Evolutionary conservation across 2,888 invertebrate genomes (phyloP).

Genomic region (Luffia ferchaultella): DNA sequence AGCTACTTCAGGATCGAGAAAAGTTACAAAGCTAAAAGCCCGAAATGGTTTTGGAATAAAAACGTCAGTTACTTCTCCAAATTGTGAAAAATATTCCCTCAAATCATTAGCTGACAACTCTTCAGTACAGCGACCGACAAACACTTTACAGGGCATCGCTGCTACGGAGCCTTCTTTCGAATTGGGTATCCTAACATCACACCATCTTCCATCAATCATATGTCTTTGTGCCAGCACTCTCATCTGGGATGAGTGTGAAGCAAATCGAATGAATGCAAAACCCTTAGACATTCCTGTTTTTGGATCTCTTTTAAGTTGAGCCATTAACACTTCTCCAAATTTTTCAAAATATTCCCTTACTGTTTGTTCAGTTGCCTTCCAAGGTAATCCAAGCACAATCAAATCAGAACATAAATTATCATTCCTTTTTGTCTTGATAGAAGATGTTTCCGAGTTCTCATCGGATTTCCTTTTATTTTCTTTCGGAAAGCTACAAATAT

Average conservation of each 20-base stretch:
- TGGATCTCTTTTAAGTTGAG: slow-evolving; percentile 93
- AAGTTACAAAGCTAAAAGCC: slow-evolving; percentile 85
- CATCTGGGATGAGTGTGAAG: slow-evolving; percentile 93
- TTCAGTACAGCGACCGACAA: slow-evolving; percentile 86
- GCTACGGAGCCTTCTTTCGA: slow-evolving; percentile 82
- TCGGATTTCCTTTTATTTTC: slow-evolving; percentile 96
- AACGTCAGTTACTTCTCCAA: slow-evolving; percentile 86
- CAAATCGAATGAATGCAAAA: slow-evolving; percentile 97
- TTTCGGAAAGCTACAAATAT: slow-evolving; percentile 85
- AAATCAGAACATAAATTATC: slow-evolving; percentile 96
- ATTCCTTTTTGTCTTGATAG: slow-evolving; percentile 92
- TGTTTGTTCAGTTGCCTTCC: slow-evolving; percentile 97
- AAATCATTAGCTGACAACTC: slow-evolving; percentile 82
- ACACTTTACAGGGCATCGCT: slow-evolving; percentile 82
- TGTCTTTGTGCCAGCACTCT: slow-evolving; percentile 93
- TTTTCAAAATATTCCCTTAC: slow-evolving; percentile 96
- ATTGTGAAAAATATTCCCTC: slow-evolving; percentile 80
- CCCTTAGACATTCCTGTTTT: slow-evolving; percentile 96
- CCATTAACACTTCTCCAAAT: slow-evolving; percentile 97
- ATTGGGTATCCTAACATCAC: slow-evolving; percentile 98
- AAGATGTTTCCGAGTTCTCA: slow-evolving; percentile 84
- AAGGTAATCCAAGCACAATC: slow-evolving; percentile 97
- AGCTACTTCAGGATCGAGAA: slow-evolving; percentile 83
- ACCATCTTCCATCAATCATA: slow-evolving; percentile 98
- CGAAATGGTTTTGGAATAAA: slow-evolving; percentile 89